phyloP scores from a whole-genome alignment of 1,140 invertebrate genomes.

The Cotesia vestalis region DNA sequence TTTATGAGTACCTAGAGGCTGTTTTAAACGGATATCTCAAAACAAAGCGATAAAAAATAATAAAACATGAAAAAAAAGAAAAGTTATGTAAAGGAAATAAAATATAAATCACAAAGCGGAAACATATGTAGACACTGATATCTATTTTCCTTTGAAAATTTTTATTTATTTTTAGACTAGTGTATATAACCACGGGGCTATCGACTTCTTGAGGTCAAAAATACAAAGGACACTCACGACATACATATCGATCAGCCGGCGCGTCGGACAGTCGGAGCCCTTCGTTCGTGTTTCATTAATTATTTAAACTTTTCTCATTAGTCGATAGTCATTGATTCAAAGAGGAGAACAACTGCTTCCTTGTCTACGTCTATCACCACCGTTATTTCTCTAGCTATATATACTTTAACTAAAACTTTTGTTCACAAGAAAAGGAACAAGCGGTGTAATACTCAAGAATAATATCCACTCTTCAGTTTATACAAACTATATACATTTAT shows the following conservation, averaged over 20 bases:
- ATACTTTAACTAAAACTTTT: too few species aligned
- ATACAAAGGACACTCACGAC: constrained; percentile 30
- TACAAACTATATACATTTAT: neutral
- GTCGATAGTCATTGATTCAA: constrained; percentile 36
- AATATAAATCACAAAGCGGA: too few species aligned
- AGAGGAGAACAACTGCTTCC: constrained; percentile 1
- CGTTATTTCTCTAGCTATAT: too few species aligned
- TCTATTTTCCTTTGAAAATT: neutral
- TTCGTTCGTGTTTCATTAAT: constrained; percentile 33
- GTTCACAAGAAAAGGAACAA: neutral
- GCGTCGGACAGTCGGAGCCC: constrained; percentile 3
- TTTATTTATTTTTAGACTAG: constrained; percentile 5
- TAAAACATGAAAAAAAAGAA: too few species aligned
- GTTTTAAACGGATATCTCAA: too few species aligned
- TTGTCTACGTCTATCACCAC: too few species aligned
- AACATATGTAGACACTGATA: neutral
- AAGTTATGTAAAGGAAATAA: too few species aligned
- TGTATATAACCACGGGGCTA: neutral
- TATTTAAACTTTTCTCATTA: constrained; percentile 46
- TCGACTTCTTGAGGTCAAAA: constrained; percentile 27
- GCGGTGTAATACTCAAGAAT: neutral
- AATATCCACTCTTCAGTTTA: neutral
- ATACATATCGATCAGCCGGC: constrained; percentile 30
- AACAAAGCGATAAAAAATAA: too few species aligned
- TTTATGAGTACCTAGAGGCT: too few species aligned